These are phyloP conservation scores for Melipona bicolor DNA, from an alignment of 2,888 invertebrate genomes.

Conservation along the genomic window DNA sequence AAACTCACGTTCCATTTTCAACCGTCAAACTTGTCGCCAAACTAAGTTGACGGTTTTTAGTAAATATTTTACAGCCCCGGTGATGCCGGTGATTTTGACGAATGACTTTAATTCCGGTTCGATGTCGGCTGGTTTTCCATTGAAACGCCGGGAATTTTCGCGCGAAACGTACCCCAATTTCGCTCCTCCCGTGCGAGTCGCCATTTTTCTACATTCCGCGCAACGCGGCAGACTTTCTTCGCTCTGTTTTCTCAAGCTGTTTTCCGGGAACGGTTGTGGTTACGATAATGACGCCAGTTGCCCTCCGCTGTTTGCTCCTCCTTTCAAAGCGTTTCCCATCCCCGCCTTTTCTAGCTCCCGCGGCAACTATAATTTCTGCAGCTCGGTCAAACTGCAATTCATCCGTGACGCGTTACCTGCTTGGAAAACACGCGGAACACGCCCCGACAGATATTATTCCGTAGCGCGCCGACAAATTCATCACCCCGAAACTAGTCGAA, in stretches of 20 bases:
- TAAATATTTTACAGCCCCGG: neutral
- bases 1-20: constrained; percentile 10
- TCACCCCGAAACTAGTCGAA: neutral
- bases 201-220: constrained; percentile 36
- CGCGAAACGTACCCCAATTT: constrained; percentile 7
- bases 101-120: constrained; percentile 33
- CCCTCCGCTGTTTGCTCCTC: constrained; percentile 29
- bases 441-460: neutral
- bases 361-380: constrained; percentile 38
- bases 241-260: constrained; percentile 45
- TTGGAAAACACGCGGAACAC: constrained; percentile 1
- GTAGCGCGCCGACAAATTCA: neutral
- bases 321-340: constrained; percentile 19
- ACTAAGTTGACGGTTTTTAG: constrained; percentile 7
- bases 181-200: neutral
- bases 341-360: too few relatives aligned
- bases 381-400: constrained; percentile 39
- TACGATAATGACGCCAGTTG: constrained; percentile 53
- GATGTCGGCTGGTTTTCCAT: neutral
- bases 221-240: constrained; percentile 16
- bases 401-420: constrained; percentile 25
- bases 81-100: constrained; percentile 9
- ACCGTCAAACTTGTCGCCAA: neutral
- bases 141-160: constrained; percentile 10
- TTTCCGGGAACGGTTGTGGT: constrained; percentile 49